A percentile compares a stretch with the other conserved stretches of the same genome.
Evolutionary conservation across 2,888 invertebrate species (phyloP).

Genomic region (Himalopsyche tibetana): DNA sequence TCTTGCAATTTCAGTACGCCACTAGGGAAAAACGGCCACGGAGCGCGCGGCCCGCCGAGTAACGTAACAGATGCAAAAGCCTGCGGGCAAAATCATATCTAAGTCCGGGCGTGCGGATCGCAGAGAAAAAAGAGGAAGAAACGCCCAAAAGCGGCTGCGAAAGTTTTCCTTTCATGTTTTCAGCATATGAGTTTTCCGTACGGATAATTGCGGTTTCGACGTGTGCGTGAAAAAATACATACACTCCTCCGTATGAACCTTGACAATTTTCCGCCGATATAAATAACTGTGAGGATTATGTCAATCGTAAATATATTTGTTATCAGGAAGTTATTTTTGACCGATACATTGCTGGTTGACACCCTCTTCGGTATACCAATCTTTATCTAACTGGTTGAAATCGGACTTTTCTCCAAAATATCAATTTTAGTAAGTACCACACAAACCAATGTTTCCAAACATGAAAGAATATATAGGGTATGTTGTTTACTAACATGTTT

Average conservation of each 20-base stretch:
- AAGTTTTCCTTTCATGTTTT: constrained; percentile 42
- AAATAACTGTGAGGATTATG: no score
- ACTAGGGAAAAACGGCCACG: constrained; percentile 5
- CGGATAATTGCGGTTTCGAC: neutral
- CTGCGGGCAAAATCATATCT: constrained; percentile 34
- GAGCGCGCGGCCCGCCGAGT: constrained; percentile 10
- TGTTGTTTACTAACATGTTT: no score
- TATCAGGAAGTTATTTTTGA: no score
- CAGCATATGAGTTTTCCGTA: constrained; percentile 43
- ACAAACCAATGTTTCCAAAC: no score
- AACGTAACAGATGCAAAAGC: constrained; percentile 34
- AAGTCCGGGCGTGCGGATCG: constrained; percentile 32
- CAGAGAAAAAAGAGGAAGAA: constrained; percentile 13
- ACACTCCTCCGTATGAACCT: neutral
- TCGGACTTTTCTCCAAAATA: no score
- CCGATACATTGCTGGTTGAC: no score
- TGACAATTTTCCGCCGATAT: no score
- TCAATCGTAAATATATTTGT: no score
- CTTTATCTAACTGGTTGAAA: no score
- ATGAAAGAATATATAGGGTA: no score
- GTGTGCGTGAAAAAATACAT: neutral
- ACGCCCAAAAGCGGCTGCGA: constrained; percentile 24
- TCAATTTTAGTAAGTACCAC: no score
- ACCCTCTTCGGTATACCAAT: no score
- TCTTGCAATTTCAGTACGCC: neutral